A percentile compares a stretch with the other conserved stretches of the same genome.
Conservation (phyloP, 2,113 vertebrate genomes). For the Carollia perspicillata region DNA sequence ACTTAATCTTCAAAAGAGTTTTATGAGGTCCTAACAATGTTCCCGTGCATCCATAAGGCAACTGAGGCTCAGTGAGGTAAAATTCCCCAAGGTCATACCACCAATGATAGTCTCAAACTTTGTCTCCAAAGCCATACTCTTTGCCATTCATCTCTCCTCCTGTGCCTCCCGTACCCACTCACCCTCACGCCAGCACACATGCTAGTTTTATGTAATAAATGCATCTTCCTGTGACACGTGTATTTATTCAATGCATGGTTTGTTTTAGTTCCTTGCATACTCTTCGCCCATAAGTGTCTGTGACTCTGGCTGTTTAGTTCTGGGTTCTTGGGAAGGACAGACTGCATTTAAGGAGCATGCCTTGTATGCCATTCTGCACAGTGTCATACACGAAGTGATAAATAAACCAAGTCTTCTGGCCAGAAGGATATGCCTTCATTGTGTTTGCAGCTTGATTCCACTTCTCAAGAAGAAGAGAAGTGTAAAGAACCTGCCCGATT, state of each 20-base stretch:
- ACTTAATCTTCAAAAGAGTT: neutral
- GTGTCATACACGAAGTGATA: neutral
- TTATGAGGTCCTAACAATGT: neutral
- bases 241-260: neutral
- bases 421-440: neutral
- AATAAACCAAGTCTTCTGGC: neutral
- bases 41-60: neutral
- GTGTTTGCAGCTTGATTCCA: neutral
- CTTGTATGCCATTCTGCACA: neutral
- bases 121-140: neutral
- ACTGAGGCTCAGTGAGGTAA: neutral
- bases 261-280: neutral
- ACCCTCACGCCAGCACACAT: fast-evolving
- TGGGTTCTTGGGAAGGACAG: neutral
- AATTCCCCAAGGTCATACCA: neutral
- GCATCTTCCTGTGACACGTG: neutral
- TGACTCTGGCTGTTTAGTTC: neutral
- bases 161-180: neutral
- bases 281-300: neutral
- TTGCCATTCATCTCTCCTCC: neutral
- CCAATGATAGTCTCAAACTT: neutral
- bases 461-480: neutral
- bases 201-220: neutral
- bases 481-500: neutral
- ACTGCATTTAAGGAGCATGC: neutral